Conservation (phyloP, 2,888 invertebrate species). For the Apomyelois bistriatella region DNA sequence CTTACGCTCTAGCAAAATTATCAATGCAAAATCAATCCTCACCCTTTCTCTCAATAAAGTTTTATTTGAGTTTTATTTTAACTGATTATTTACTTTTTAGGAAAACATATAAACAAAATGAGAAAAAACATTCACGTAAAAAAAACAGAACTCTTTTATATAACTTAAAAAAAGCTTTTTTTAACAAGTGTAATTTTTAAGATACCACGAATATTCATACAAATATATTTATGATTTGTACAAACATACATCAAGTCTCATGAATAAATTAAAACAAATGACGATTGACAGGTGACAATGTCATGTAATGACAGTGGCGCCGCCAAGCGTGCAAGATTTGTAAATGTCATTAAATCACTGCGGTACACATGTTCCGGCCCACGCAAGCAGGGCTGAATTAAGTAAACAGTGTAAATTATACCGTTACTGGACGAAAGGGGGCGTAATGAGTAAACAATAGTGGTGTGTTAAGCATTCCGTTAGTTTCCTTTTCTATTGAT, state of each 20-base stretch:
- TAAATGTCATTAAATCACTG: conserved; percentile 29
- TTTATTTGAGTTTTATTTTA: no score
- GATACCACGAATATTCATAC: neutral
- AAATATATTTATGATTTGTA: neutral
- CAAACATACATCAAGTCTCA: conserved; percentile 1
- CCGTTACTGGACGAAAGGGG: conserved; percentile 4
- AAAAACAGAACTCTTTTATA: no score
- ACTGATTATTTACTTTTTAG: no score
- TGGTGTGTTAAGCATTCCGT: neutral
- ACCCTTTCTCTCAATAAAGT: no score
- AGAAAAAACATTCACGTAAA: no score
- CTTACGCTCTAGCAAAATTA: no score
- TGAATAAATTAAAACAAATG: conserved; percentile 29
- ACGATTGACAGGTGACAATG: conserved; percentile 27
- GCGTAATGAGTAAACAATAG: neutral
- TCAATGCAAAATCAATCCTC: no score
- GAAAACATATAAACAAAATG: no score
- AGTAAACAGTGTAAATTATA: conserved; percentile 11
- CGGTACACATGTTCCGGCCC: conserved; percentile 24
- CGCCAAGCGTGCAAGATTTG: conserved; percentile 27
- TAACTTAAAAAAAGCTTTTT: no score
- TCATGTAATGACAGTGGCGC: conserved; percentile 26
- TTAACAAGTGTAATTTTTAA: no score
- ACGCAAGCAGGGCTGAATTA: conserved; percentile 22
- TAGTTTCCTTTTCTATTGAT: neutral